Base-by-base conservation (phyloP, 2,888 invertebrate species). In the Lucinisca nassula region DNA sequence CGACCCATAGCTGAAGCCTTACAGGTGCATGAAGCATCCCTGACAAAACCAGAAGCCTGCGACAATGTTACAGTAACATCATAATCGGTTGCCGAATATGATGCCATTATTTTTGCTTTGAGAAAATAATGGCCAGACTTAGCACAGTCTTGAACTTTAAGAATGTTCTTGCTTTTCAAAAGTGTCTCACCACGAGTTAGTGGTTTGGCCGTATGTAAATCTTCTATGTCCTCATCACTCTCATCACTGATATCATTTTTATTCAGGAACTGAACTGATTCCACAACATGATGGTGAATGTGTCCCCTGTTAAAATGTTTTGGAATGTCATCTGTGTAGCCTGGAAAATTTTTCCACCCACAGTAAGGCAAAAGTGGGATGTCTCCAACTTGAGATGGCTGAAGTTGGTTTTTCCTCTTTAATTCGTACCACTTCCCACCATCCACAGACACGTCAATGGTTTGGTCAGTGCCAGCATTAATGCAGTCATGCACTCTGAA, bases 231-330 rank as follows among this genome's bases (percentile, higher is more conserved):
- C 10, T 82, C 82, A 77, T 55, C 77, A 51, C 24, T 55, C 32
- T 73, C 72, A 32, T 85, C 81, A 40, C 21, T 37, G n/a, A 37
- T n/a, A 24, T 55, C 73, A 73, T 24, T 17, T 24, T 58, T n/a
- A 35, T 76, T 45, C 10, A 80, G 10, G 73, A 84, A 84, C 38
- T 84, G 83, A 21, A 87, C 73, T 0, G 87, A 87, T 72, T 87
- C 87, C 14, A 87, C 80, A 61, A 87, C 76, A 72, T 87, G 80
- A 70, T 87, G 87, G 40, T 87, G 84, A 32, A 87, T 87, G 38
- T 87, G 84, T n/a, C 87, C 84, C 30, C 32, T 58, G 37, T 82
- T 82, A 37, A 82, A 82, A 38, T 61, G 73, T 61, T 75, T 58
- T 58, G 82, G 82, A 17, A 82, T 55, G 2, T 30, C 24, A 12